Percentiles rank a stretch among this genome's conserved stretches.
Conservation (phyloP, 1,140 invertebrate genomes). For the Drosophila bocki region DNA sequence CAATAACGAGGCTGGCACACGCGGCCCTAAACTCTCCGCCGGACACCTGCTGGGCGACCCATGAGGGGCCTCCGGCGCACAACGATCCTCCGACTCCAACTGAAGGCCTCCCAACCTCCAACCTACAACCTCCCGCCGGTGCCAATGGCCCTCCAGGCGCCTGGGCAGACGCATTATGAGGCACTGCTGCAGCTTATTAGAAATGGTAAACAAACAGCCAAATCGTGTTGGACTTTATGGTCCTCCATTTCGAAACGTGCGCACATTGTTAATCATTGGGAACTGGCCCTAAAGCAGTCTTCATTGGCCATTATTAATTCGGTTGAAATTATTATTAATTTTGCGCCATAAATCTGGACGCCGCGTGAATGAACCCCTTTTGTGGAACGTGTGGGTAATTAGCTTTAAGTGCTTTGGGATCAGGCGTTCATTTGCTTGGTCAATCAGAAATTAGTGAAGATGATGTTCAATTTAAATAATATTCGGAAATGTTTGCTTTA, state of each 20-base stretch:
- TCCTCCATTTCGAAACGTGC: slow-evolving; percentile 47
- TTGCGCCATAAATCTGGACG: slow-evolving; percentile 66
- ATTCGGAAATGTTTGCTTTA: too few relatives aligned
- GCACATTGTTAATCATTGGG: slow-evolving; percentile 75
- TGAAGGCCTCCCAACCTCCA: slow-evolving; percentile 8
- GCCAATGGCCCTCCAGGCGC: slow-evolving; percentile 42
- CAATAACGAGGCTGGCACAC: slow-evolving; percentile 76
- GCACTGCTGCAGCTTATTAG: slow-evolving; percentile 53
- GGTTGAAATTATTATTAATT: slow-evolving; percentile 80
- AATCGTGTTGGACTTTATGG: slow-evolving; percentile 54
- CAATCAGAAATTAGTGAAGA: slow-evolving; percentile 32
- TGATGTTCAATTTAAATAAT: slow-evolving; percentile 2
- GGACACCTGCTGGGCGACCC: slow-evolving; percentile 69
- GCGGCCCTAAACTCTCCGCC: slow-evolving; percentile 59
- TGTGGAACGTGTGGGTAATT: slow-evolving; percentile 71
- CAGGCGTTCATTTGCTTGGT: slow-evolving; percentile 36
- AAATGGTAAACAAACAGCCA: slow-evolving; percentile 62
- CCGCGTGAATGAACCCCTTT: slow-evolving; percentile 38
- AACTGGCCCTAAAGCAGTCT: slow-evolving; percentile 37
- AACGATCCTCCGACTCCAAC: slow-evolving; percentile 32
- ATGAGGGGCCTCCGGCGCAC: slow-evolving; percentile 40
- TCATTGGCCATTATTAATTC: slow-evolving; percentile 72
- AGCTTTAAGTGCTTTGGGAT: slow-evolving; percentile 46
- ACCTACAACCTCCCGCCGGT: background rate
- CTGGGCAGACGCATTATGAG: slow-evolving; percentile 33